Base-by-base conservation (phyloP, 2,888 invertebrate species). In the Ennomos fuscantarius region DNA sequence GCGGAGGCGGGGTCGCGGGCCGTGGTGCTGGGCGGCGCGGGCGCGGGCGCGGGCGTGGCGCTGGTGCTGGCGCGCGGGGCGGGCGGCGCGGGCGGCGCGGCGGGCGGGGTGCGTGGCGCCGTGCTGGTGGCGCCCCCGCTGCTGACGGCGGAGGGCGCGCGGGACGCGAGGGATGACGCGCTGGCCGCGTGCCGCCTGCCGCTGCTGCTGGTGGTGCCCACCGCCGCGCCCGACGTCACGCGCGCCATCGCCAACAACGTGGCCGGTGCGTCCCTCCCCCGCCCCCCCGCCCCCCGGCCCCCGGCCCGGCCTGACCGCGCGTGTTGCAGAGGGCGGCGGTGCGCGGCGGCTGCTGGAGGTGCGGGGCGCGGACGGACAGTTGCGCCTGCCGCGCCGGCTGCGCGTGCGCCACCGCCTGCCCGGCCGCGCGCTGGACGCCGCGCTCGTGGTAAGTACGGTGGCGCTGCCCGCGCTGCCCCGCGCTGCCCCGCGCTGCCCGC, bases 81-180 rank as follows among this genome's bases (percentile, higher is more conserved):
- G 57, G 66, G 55, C 57, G 67, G 50, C 48, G 66, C 57, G 59
- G 56, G 32, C 91, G 62, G 55, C 41, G 44, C 55, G 45, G 66
- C 55, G 45, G 66, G 65, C 60, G 61, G 69, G 42, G 71, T 74
- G 73, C 76, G 78, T 35, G 95, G 95, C 11, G 93, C 95, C 39
- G 92, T 96, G 62, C 95, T 95, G 76, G 87, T 95, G 56, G 95
- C 95, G 41, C 95, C 96, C 77, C 95, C 96, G 41, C 91, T 95
- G 68, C 88, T 89, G 50, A 94, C 95, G 13, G 93, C 94, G 0
- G 94, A 94, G 77, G 96, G 95, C 11, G 90, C 91, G 68, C 85
- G 95, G 61, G 95, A 94, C 57, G 91, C 93, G 64, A 92, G 94
- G 1, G 95, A 95, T 68, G 95, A 95, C 73, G 89, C 92, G 11